phyloP scores from a whole-genome alignment of 2,113 vertebrate species.

The Brachyhypopomus occidentalis region DNA sequence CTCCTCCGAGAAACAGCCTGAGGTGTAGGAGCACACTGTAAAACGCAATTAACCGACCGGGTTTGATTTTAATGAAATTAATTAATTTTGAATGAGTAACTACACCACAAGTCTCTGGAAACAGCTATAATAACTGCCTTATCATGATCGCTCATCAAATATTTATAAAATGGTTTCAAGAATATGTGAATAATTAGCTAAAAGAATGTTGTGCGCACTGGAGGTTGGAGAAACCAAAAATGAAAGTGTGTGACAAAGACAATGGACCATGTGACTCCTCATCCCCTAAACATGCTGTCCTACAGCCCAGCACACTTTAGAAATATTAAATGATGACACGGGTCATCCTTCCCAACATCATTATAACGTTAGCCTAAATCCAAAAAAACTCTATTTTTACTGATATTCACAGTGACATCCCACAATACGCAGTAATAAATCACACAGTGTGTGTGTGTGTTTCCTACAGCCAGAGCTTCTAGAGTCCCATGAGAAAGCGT shows the following conservation, averaged over 20 bases:
- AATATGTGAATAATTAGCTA: conserved; percentile 46
- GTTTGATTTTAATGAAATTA: conserved; percentile 43
- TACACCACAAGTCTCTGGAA: background rate
- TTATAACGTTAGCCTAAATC: too few species aligned
- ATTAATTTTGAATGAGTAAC: conserved; percentile 42
- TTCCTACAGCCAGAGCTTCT: too few species aligned
- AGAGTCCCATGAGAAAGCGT: too few species aligned
- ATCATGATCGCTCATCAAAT: conserved; percentile 40
- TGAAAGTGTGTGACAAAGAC: background rate
- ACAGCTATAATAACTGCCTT: conserved; percentile 5
- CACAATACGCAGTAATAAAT: too few species aligned
- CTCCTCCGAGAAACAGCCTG: conserved; percentile 21
- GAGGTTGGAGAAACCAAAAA: background rate
- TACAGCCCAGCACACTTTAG: too few species aligned
- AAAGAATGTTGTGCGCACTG: conserved; percentile 20
- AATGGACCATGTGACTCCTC: background rate
- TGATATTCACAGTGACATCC: too few species aligned
- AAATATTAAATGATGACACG: too few species aligned
- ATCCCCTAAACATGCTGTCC: too few species aligned
- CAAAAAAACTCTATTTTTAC: too few species aligned
- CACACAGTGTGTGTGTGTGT: too few species aligned
- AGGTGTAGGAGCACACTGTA: conserved; percentile 14
- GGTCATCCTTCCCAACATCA: too few species aligned
- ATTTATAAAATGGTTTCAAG: conserved; percentile 45
- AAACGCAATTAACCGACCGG: conserved; percentile 33